phyloP scores from a whole-genome alignment of 2,113 vertebrate species.

The Verasper variegatus region DNA sequence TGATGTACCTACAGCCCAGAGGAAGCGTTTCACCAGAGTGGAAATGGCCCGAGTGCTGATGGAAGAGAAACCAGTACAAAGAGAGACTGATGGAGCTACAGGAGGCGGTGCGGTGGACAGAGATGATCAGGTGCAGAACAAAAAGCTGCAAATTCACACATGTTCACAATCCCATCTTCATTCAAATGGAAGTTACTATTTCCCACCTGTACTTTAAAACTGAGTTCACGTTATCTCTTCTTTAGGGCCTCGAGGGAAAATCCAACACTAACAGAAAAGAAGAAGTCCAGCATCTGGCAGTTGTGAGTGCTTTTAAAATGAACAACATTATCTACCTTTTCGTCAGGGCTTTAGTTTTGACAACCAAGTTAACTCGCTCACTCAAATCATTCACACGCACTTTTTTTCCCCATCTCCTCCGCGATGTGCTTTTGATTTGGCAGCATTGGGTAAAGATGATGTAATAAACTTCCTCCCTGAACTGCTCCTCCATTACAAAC shows the following conservation, averaged over 20 bases:
- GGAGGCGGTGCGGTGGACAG: constrained; percentile 97
- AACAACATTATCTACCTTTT: background rate
- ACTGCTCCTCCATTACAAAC: constrained; percentile 35
- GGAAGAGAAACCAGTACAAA: constrained; percentile 99
- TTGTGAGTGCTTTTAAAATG: constrained; percentile 86
- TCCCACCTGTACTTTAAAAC: background rate
- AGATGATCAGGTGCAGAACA: constrained; percentile 93
- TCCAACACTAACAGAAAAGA: constrained; percentile 93
- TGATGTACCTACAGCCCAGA: constrained; percentile 95
- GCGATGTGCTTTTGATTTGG: constrained; percentile 68
- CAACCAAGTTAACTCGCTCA: background rate
- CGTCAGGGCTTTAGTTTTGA: background rate
- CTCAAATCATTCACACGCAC: constrained; percentile 42
- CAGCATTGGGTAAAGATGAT: constrained; percentile 77
- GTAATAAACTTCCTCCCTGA: constrained; percentile 37
- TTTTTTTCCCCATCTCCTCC: constrained; percentile 51
- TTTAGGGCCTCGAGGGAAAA: constrained; percentile 96
- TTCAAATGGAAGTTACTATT: background rate
- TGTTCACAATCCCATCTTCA: background rate
- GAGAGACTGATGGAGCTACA: constrained; percentile 98
- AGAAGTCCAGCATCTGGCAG: constrained; percentile 99
- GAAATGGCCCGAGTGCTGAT: constrained; percentile 98
- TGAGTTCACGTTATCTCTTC: background rate
- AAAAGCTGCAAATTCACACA: background rate
- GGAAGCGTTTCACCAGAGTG: constrained; percentile 94